Percentiles rank a stretch among this genome's conserved stretches.
phyloP scores from a whole-genome alignment of 1,140 invertebrate genomes.

The Pogonus chalceus region DNA sequence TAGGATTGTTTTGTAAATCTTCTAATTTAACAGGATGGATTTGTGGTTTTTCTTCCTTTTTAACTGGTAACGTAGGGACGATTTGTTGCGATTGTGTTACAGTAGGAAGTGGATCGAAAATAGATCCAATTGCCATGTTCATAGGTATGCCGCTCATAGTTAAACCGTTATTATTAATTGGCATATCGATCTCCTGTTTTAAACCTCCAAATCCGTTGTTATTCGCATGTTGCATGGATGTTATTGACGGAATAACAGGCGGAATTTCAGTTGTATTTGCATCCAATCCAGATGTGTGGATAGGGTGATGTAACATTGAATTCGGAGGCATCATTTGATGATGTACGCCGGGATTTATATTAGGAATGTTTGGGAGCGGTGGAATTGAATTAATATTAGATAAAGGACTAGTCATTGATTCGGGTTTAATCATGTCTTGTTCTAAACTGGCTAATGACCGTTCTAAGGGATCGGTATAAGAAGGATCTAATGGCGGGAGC shows the following conservation, averaged over 20 bases:
- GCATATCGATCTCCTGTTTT: conserved; percentile 37
- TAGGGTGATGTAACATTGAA: conserved; percentile 20
- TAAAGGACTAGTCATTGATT: conserved; percentile 33
- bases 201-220: conserved; percentile 41
- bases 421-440: conserved; percentile 43
- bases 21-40: conserved; percentile 48
- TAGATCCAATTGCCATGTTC: conserved; percentile 42
- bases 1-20: conserved; percentile 43
- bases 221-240: conserved; percentile 28
- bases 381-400: conserved; percentile 18
- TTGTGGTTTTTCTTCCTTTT: conserved; percentile 36
- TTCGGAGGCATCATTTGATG: conserved; percentile 18
- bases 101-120: conserved; percentile 52
- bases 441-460: conserved; percentile 53
- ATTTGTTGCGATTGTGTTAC: conserved; percentile 20
- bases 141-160: conserved; percentile 39
- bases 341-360: conserved; percentile 11
- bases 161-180: conserved; percentile 42
- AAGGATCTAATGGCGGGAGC: conserved; percentile 17
- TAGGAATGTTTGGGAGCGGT: conserved; percentile 20
- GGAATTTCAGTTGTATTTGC: conserved; percentile 32
- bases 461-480: conserved; percentile 50
- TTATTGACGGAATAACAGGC: conserved; percentile 33
- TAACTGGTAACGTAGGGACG: conserved; percentile 31
- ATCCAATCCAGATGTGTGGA: not conserved